Percentiles rank a stretch among this genome's conserved stretches.
These are phyloP conservation scores for Eristalis pertinax DNA, from an alignment of 2,888 invertebrate species.

Conservation along the genomic window DNA sequence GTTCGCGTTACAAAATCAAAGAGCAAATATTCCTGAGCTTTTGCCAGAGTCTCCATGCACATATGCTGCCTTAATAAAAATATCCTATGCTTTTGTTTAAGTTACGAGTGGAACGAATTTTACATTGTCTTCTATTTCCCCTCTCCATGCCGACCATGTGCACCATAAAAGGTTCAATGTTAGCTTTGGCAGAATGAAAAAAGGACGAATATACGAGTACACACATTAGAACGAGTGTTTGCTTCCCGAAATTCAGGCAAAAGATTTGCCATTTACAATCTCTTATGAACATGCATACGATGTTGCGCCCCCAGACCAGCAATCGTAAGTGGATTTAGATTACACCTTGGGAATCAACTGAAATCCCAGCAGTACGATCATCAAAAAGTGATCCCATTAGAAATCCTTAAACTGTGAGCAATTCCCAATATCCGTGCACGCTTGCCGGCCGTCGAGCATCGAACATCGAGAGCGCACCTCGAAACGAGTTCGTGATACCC, in stretches of 20 bases:
- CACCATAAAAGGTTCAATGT: not conserved
- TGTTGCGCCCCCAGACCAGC: not conserved
- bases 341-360: slow-evolving; percentile 37
- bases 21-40: not conserved
- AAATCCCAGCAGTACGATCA: slow-evolving; percentile 49
- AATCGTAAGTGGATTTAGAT: slow-evolving; percentile 52
- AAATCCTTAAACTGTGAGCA: slow-evolving; percentile 40
- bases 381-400: slow-evolving; percentile 58
- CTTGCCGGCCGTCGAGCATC: slow-evolving; percentile 12
- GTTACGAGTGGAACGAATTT: not conserved
- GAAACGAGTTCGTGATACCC: slow-evolving; percentile 54
- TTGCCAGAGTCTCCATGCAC: not conserved
- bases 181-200: not conserved
- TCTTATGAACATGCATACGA: not conserved
- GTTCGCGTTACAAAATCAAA: not conserved
- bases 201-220: not conserved
- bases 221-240: not conserved
- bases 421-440: slow-evolving; percentile 34
- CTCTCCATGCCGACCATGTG: not conserved
- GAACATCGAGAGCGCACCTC: slow-evolving; percentile 19
- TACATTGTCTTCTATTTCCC: not conserved
- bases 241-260: not conserved
- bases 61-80: not conserved
- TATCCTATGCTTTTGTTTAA: not conserved
- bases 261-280: not conserved